phyloP scores from a whole-genome alignment of 2,797 vertebrate species.

The Pristis pectinata region DNA sequence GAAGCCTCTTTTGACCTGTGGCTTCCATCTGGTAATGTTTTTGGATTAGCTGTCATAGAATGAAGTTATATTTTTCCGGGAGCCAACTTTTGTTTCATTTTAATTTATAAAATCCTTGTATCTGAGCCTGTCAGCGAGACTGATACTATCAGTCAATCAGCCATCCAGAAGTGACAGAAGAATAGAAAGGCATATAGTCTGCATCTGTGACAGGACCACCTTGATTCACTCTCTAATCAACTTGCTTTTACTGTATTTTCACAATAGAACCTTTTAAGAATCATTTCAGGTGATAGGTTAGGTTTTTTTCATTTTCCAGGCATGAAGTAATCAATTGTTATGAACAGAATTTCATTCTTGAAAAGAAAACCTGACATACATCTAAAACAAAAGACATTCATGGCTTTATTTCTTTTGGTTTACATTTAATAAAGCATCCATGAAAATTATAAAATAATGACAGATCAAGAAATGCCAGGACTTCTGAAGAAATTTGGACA shows the following conservation, averaged over 20 bases:
- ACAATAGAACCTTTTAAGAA: conserved; percentile 25
- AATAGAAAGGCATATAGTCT: conserved; percentile 17
- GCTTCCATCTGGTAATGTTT: conserved; percentile 37
- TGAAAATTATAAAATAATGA: background rate
- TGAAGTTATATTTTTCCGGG: conserved; percentile 36
- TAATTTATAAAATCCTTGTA: conserved; percentile 38
- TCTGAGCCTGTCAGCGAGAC: conserved; percentile 32
- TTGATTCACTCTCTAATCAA: conserved; percentile 36
- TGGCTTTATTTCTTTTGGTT: background rate
- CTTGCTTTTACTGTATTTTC: background rate
- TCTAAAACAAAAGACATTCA: background rate
- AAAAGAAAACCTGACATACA: background rate
- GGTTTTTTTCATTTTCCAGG: background rate
- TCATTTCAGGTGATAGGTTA: background rate
- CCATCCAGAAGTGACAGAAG: conserved; percentile 34
- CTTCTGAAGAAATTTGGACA: background rate
- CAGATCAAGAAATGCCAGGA: background rate
- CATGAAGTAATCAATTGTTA: conserved; percentile 4
- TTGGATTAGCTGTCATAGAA: conserved; percentile 35
- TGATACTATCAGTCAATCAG: conserved; percentile 37
- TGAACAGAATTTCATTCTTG: background rate
- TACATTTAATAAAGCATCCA: background rate
- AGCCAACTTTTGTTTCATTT: conserved; percentile 38
- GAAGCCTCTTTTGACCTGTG: conserved; percentile 26
- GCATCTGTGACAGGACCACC: background rate